Evolutionary conservation across 2,888 invertebrate species (phyloP).

Genomic region (Phymatocera aterrima): DNA sequence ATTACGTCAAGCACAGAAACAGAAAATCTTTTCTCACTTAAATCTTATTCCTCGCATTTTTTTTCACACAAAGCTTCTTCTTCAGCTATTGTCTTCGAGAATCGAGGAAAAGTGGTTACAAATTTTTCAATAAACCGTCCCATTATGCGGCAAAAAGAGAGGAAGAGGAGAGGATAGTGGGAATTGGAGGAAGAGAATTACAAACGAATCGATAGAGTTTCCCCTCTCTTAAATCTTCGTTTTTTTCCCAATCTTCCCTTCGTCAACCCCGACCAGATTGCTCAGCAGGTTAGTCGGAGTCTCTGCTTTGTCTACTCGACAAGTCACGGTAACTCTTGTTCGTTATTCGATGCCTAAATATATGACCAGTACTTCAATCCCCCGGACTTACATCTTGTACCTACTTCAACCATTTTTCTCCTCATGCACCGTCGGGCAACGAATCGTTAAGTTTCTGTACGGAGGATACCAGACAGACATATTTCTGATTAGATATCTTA

Average conservation of each 20-base stretch:
- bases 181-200: constrained; percentile 44
- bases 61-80: too few relatives aligned
- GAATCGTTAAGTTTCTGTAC: too few relatives aligned
- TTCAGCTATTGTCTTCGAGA: not conserved
- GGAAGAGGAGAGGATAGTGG: constrained; percentile 39
- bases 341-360: constrained; percentile 35
- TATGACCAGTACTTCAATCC: not conserved
- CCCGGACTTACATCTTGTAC: not conserved
- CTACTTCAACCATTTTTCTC: not conserved
- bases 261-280: not conserved
- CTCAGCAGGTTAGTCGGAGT: constrained; percentile 27
- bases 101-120: not conserved
- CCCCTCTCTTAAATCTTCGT: not conserved
- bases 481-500: too few relatives aligned
- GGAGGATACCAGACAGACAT: too few relatives aligned
- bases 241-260: too few relatives aligned
- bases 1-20: not conserved
- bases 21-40: too few relatives aligned
- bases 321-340: constrained; percentile 25
- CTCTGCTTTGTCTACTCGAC: constrained; percentile 21
- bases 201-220: constrained; percentile 17
- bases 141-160: constrained; percentile 53
- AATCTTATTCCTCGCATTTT: too few relatives aligned
- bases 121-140: too few relatives aligned
- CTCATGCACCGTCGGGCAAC: too few relatives aligned